phyloP scores from a whole-genome alignment of 2,888 invertebrate genomes.

The Glaucopsyche alexis region DNA sequence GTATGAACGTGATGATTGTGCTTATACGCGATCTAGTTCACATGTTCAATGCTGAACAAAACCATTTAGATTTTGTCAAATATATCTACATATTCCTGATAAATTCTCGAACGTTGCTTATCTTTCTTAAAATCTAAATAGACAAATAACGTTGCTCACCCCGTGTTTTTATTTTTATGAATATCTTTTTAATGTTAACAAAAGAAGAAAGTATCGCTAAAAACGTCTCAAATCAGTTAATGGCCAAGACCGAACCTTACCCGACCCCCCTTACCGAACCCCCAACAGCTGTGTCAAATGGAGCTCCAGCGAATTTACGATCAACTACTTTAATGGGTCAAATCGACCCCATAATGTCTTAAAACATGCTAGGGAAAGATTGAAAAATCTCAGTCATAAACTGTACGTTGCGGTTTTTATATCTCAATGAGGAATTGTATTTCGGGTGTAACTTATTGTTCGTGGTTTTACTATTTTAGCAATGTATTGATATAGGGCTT shows the following conservation, averaged over 20 bases:
- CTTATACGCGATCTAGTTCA: too few species aligned
- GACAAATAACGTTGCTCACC: too few species aligned
- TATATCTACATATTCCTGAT: too few species aligned
- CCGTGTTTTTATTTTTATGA: not conserved
- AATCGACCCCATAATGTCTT: slow-evolving; percentile 40
- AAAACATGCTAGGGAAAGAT: slow-evolving; percentile 11
- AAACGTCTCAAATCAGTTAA: not conserved
- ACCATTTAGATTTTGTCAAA: not conserved
- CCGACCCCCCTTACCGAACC: too few species aligned
- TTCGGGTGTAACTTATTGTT: too few species aligned
- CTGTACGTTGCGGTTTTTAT: slow-evolving; percentile 6
- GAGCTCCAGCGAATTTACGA: slow-evolving; percentile 49
- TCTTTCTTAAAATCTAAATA: too few species aligned
- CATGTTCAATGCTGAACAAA: too few species aligned
- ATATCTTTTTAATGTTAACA: too few species aligned
- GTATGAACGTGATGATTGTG: too few species aligned
- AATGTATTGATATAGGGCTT: not conserved
- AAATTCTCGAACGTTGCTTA: too few species aligned
- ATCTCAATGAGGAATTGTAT: not conserved
- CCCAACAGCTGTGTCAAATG: slow-evolving; percentile 47
- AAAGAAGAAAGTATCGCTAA: not conserved
- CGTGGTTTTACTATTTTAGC: not conserved
- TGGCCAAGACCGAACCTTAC: slow-evolving; percentile 31
- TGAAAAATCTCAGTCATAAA: slow-evolving; percentile 21
- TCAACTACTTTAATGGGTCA: slow-evolving; percentile 42